Percentiles rank a stretch among this genome's conserved stretches.
These are phyloP conservation scores for Apamea sordens DNA, from an alignment of 2,888 invertebrate species.

Conservation along the genomic window DNA sequence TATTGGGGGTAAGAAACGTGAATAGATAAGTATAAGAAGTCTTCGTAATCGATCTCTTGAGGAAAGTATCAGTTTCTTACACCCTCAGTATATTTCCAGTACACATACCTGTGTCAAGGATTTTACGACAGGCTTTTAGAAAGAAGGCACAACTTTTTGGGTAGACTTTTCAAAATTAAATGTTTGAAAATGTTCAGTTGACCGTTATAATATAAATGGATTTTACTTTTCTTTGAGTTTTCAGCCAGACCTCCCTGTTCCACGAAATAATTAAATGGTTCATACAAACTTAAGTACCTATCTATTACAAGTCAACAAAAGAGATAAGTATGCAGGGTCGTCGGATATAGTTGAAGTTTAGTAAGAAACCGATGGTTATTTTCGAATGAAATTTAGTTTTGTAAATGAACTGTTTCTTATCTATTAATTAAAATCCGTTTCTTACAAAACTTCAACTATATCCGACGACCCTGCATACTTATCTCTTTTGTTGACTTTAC, in stretches of 20 bases:
- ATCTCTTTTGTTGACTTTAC: too few relatives aligned
- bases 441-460: too few relatives aligned
- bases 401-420: too few relatives aligned
- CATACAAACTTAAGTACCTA: neutral
- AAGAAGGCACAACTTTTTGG: neutral
- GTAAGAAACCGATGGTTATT: too few relatives aligned
- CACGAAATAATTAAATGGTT: neutral
- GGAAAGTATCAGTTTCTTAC: slow-evolving; percentile 43
- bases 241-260: neutral
- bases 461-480: too few relatives aligned
- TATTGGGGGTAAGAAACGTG: neutral
- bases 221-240: neutral
- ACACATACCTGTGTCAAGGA: slow-evolving; percentile 7
- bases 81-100: neutral
- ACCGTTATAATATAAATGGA: neutral
- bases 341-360: too few relatives aligned
- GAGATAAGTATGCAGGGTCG: too few relatives aligned
- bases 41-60: slow-evolving; percentile 27
- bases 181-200: slow-evolving; percentile 14
- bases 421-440: too few relatives aligned
- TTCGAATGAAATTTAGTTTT: too few relatives aligned
- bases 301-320: neutral
- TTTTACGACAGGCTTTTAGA: neutral
- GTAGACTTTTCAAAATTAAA: slow-evolving; percentile 20
- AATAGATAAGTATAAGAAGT: slow-evolving; percentile 3